phyloP scores from a whole-genome alignment of 2,113 vertebrate genomes.

The Cettia cetti region DNA sequence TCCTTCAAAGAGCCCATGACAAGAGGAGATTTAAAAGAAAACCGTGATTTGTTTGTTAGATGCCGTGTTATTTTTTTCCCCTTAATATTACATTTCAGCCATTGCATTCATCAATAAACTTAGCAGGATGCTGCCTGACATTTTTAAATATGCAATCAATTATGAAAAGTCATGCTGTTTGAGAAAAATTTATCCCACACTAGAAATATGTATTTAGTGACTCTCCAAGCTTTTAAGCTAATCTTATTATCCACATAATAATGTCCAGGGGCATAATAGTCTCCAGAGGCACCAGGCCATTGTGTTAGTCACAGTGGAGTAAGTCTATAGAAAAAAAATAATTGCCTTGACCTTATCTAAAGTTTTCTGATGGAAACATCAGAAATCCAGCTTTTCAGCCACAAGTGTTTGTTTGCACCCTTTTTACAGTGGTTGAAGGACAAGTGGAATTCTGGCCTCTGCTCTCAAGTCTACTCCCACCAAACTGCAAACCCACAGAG shows the following conservation, averaged over 20 bases:
- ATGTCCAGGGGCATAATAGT: not conserved
- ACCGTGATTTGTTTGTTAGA: not conserved
- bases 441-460: not conserved
- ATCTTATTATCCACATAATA: constrained; percentile 28
- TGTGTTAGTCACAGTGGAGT: not conserved
- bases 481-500: not conserved
- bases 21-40: not conserved
- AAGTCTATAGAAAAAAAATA: not conserved
- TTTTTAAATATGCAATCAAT: constrained; percentile 50
- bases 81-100: not conserved
- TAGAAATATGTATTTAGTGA: not conserved
- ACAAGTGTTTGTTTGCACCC: not conserved
- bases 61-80: not conserved
- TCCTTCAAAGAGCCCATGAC: not conserved
- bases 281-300: not conserved
- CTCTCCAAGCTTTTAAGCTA: constrained; percentile 33
- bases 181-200: not conserved
- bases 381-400: not conserved
- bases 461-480: not conserved
- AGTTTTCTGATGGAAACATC: not conserved
- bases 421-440: not conserved
- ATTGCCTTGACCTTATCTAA: constrained; percentile 38
- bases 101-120: constrained; percentile 38
- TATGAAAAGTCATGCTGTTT: constrained; percentile 42
- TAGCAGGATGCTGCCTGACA: constrained; percentile 44